Percentiles rank a stretch among this genome's conserved stretches.
Conservation (phyloP, 1,140 invertebrate genomes). For the Rhyacophila brunnea region DNA sequence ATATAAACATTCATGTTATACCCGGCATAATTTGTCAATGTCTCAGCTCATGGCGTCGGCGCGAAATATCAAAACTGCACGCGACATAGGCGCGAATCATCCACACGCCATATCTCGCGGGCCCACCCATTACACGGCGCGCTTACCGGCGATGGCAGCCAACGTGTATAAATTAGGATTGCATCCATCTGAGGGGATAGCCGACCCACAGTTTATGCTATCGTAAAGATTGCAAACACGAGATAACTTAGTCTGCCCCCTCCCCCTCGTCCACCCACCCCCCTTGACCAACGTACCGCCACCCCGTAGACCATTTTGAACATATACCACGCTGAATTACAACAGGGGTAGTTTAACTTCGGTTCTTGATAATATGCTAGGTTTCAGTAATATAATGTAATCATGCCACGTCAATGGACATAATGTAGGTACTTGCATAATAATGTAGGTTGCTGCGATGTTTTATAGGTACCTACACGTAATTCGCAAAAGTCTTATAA, state of each 20-base stretch:
- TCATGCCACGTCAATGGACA: no score
- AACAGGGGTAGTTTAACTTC: neutral
- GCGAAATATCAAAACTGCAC: no score
- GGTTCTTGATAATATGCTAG: no score
- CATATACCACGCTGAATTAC: neutral
- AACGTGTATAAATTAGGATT: conserved; percentile 24
- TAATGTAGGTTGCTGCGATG: no score
- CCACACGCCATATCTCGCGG: neutral
- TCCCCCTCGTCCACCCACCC: neutral
- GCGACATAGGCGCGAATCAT: neutral
- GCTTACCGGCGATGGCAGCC: conserved; percentile 3
- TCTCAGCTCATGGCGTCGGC: no score
- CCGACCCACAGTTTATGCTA: conserved; percentile 25
- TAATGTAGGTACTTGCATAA: no score
- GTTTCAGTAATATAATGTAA: no score
- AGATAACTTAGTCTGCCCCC: conserved; percentile 18
- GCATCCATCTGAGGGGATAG: conserved; percentile 23
- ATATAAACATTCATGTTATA: no score
- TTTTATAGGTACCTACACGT: no score
- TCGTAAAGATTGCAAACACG: conserved; percentile 30
- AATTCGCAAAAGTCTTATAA: no score
- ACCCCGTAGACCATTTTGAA: neutral
- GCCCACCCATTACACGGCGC: neutral
- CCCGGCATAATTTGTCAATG: no score
- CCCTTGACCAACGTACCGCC: neutral